phyloP scores from a whole-genome alignment of 2,113 vertebrate genomes.

The Maccullochella peelii region DNA sequence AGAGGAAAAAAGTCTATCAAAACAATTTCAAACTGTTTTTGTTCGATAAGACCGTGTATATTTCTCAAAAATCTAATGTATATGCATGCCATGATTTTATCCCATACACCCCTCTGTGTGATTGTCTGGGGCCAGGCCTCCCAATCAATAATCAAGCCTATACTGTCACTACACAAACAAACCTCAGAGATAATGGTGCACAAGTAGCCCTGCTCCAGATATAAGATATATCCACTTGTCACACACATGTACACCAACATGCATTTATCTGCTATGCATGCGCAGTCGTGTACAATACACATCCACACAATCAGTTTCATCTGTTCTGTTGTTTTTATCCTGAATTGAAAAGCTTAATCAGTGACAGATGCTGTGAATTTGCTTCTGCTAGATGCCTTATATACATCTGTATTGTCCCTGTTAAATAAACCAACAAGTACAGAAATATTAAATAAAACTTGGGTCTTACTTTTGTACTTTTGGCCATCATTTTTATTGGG shows the following conservation, averaged over 20 bases:
- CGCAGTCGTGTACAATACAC: not conserved
- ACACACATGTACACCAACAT: not conserved
- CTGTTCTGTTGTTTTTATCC: not conserved
- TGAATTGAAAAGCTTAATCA: not conserved
- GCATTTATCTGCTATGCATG: not conserved
- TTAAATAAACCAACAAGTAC: too few species aligned
- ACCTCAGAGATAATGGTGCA: not conserved
- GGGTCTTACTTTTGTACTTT: too few species aligned
- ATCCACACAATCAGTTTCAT: not conserved
- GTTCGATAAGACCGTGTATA: not conserved
- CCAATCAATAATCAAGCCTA: not conserved
- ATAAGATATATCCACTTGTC: not conserved
- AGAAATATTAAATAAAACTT: too few species aligned
- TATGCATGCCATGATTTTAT: not conserved
- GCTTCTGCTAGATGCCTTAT: not conserved
- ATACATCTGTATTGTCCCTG: not conserved
- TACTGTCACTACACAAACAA: not conserved
- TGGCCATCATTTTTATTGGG: too few species aligned
- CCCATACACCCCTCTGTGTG: not conserved
- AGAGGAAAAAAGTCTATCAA: not conserved
- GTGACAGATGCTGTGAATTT: not conserved
- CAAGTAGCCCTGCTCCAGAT: not conserved
- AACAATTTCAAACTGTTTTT: not conserved
- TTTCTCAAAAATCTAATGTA: not conserved
- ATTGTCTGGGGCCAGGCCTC: not conserved